These are phyloP conservation scores for Meiosimyza platycephala DNA, from an alignment of 2,888 invertebrate species.

Conservation along the genomic window DNA sequence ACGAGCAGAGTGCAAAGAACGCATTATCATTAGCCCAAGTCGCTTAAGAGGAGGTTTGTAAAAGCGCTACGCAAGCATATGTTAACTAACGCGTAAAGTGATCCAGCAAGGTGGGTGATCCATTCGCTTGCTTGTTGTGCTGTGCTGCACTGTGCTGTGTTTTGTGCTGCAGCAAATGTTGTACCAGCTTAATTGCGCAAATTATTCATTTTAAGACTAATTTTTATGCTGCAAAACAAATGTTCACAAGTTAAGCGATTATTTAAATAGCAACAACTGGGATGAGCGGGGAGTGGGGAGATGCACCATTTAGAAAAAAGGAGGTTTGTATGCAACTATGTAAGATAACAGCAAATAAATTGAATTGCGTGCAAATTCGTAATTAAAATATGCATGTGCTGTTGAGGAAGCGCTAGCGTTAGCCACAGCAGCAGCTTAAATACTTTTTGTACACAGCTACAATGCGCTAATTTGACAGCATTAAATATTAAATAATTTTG, in stretches of 20 bases:
- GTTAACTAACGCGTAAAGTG: slow-evolving; percentile 20
- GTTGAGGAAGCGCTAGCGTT: no score
- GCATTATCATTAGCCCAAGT: slow-evolving; percentile 28
- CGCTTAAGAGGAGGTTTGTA: no score
- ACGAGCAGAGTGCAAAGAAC: slow-evolving; percentile 18
- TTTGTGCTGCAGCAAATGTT: background rate
- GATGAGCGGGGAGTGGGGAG: background rate
- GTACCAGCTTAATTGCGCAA: slow-evolving; percentile 18
- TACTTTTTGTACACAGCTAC: no score
- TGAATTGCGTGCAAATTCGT: slow-evolving; percentile 18
- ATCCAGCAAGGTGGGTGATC: slow-evolving; percentile 31
- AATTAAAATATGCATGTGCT: slow-evolving; percentile 3
- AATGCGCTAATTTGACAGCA: no score
- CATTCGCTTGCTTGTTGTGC: background rate
- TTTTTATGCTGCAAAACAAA: slow-evolving; percentile 17
- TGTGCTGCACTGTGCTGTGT: background rate
- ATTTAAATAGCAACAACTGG: slow-evolving; percentile 2
- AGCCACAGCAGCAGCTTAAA: no score
- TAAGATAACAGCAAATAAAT: background rate
- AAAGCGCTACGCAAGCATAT: background rate
- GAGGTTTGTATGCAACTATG: no score
- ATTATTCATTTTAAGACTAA: slow-evolving; percentile 28
- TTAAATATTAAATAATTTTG: no score
- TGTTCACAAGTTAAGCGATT: slow-evolving; percentile 19
- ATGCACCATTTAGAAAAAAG: no score